These are phyloP conservation scores for Chelonus formosanus DNA, from an alignment of 2,888 invertebrate genomes.

Conservation along the genomic window DNA sequence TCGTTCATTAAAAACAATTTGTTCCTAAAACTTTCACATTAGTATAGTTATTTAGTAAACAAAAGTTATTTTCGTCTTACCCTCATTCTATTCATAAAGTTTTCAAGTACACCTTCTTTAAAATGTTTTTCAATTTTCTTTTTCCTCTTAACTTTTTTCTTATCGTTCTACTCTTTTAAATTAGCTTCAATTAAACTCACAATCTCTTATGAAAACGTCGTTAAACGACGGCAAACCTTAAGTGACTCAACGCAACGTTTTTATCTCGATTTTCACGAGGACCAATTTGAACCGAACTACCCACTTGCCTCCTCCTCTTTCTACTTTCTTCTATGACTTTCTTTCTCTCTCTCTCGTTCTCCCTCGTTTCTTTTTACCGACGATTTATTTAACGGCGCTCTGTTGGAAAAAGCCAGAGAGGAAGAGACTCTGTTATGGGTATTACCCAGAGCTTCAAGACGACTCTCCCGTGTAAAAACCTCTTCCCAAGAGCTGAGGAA, in stretches of 20 bases:
- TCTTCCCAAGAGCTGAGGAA: constrained; percentile 24
- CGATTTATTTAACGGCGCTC: constrained; percentile 49
- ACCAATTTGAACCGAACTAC: constrained; percentile 39
- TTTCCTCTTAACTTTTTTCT: constrained; percentile 1
- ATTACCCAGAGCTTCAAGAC: constrained; percentile 31
- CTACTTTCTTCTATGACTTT: background rate
- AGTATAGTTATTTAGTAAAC: background rate
- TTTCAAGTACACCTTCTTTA: constrained; percentile 1
- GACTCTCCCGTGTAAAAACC: constrained; percentile 33
- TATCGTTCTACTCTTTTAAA: constrained; percentile 21
- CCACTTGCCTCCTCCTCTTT: constrained; percentile 17
- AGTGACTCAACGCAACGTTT: constrained; percentile 30
- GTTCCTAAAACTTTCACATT: too few species aligned
- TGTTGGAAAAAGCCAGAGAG: constrained; percentile 34
- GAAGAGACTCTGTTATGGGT: constrained; percentile 48
- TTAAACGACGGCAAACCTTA: constrained; percentile 30
- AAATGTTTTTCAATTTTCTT: constrained; percentile 16
- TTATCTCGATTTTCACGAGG: constrained; percentile 40
- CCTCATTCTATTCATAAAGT: background rate
- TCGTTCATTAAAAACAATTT: too few species aligned
- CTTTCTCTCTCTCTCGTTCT: background rate
- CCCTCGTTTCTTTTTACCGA: constrained; percentile 34
- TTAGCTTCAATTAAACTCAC: constrained; percentile 25
- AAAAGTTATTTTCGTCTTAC: background rate
- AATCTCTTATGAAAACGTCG: constrained; percentile 27